These are phyloP conservation scores for Drosophila bipectinata DNA, from an alignment of 1,140 invertebrate genomes.

Conservation along the genomic window DNA sequence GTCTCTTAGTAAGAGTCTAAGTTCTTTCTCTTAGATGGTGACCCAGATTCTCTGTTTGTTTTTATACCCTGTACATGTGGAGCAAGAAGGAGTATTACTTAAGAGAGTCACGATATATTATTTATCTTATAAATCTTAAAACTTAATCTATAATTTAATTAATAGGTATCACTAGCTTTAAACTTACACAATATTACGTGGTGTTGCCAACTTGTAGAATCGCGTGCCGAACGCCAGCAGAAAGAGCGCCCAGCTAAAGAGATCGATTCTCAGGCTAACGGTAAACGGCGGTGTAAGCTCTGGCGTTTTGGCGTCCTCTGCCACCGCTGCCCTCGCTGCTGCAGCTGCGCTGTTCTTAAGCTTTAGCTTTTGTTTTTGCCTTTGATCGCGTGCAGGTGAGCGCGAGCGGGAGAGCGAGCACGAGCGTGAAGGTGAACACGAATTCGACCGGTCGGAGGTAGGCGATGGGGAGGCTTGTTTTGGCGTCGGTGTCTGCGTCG, in stretches of 20 bases:
- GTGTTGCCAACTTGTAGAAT: conserved; percentile 93
- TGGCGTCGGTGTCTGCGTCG: conserved; percentile 42
- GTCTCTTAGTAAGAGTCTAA: neutral
- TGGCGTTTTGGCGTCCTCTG: conserved; percentile 8
- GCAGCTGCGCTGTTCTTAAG: conserved; percentile 24
- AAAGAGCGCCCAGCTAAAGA: conserved; percentile 90
- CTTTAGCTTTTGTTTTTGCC: conserved; percentile 13
- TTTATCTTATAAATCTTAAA: too few species aligned
- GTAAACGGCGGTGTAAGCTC: conserved; percentile 78
- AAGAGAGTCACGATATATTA: too few species aligned
- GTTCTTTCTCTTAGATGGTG: neutral
- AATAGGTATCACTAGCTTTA: neutral
- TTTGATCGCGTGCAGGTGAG: conserved; percentile 19
- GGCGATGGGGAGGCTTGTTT: conserved; percentile 53
- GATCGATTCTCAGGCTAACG: conserved; percentile 90
- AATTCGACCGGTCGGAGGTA: conserved; percentile 47
- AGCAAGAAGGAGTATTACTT: neutral
- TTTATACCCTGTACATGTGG: conserved; percentile 4
- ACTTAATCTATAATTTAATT: neutral
- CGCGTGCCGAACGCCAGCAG: conserved; percentile 89
- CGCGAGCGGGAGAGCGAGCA: conserved; percentile 36
- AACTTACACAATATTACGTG: conserved; percentile 93
- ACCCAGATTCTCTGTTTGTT: conserved; percentile 16
- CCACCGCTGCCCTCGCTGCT: neutral
- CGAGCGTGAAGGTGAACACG: conserved; percentile 40